Evolutionary conservation across 1,140 invertebrate genomes (phyloP).

Genomic region (Battus philenor): DNA sequence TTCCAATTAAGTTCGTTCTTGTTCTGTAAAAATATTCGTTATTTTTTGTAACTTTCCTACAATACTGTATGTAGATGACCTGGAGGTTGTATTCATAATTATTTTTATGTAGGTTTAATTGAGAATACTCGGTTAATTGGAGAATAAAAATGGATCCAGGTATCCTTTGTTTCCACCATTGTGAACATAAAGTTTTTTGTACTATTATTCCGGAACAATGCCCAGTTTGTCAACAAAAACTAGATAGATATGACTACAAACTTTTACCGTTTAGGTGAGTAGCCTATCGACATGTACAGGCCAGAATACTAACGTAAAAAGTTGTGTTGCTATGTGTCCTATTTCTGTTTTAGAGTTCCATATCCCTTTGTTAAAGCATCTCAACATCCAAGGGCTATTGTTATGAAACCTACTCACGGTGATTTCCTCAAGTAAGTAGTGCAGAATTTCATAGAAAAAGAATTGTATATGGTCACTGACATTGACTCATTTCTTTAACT

Average conservation of each 20-base stretch:
- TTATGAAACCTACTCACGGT: constrained; percentile 87
- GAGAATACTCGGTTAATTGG: constrained; percentile 32
- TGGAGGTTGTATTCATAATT: background rate
- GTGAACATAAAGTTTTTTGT: constrained; percentile 86
- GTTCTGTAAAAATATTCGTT: constrained; percentile 24
- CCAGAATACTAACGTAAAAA: constrained; percentile 18
- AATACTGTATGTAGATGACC: background rate
- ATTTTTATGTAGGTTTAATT: constrained; percentile 32
- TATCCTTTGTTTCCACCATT: constrained; percentile 89
- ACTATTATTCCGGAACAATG: constrained; percentile 83
- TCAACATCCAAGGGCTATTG: constrained; percentile 83
- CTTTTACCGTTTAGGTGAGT: constrained; percentile 84
- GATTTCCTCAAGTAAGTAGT: constrained; percentile 86
- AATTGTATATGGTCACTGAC: constrained; percentile 10
- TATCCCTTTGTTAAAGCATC: constrained; percentile 86
- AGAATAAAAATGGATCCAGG: constrained; percentile 80
- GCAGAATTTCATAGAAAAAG: constrained; percentile 6
- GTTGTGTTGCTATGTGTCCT: constrained; percentile 38
- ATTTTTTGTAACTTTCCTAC: constrained; percentile 9
- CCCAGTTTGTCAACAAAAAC: constrained; percentile 80
- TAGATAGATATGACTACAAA: constrained; percentile 77
- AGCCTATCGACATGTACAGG: constrained; percentile 15
- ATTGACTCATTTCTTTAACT: constrained; percentile 36
- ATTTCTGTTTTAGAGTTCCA: constrained; percentile 79
- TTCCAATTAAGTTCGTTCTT: constrained; percentile 39